phyloP scores from a whole-genome alignment of 1,140 invertebrate genomes.

The Hyles vespertilio region DNA sequence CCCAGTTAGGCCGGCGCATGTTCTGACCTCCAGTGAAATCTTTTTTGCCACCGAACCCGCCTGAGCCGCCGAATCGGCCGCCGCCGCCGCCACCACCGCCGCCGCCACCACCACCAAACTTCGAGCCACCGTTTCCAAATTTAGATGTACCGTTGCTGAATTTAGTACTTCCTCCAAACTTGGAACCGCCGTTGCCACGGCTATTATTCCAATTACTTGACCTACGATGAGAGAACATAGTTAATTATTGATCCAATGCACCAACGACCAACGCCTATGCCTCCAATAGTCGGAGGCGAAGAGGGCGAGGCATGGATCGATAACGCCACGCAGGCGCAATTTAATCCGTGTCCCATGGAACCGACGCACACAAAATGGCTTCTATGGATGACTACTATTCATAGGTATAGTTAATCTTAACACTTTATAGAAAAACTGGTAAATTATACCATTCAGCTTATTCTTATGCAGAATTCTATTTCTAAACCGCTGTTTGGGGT shows the following conservation, averaged over 20 bases:
- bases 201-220: slow-evolving; percentile 69
- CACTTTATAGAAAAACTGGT: too few species aligned
- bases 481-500: too few species aligned
- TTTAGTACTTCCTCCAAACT: slow-evolving; percentile 43
- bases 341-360: neutral
- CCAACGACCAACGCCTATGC: too few species aligned
- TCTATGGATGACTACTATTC: neutral
- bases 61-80: slow-evolving; percentile 54
- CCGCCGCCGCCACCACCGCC: slow-evolving; percentile 61
- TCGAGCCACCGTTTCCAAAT: slow-evolving; percentile 36
- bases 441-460: too few species aligned
- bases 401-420: too few species aligned
- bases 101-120: slow-evolving; percentile 56
- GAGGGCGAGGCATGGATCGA: too few species aligned
- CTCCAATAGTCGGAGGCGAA: too few species aligned
- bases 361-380: neutral
- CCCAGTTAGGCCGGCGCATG: slow-evolving; percentile 88
- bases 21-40: slow-evolving; percentile 78
- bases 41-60: slow-evolving; percentile 62
- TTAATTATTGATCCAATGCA: too few species aligned
- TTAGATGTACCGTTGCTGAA: slow-evolving; percentile 29
- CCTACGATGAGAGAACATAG: slow-evolving; percentile 32
- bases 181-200: slow-evolving; percentile 62
- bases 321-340: slow-evolving; percentile 1
- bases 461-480: too few species aligned